Evolutionary conservation across 2,797 vertebrate species (phyloP).

Genomic region (Otolemur crassicaudatus): DNA sequence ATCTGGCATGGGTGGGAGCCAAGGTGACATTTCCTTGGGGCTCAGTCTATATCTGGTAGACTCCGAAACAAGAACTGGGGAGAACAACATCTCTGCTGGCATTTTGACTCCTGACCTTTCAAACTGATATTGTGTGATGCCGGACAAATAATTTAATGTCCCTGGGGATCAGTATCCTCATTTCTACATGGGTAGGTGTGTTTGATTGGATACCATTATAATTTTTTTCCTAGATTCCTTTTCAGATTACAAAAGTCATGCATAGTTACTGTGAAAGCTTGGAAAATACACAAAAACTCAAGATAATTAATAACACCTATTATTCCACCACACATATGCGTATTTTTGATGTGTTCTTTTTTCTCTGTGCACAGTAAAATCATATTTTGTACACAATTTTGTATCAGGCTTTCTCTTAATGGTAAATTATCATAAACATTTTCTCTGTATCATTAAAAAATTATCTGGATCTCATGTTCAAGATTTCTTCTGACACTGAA

Average conservation of each 20-base stretch:
- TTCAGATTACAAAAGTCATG: conserved; percentile 28
- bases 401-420: not conserved
- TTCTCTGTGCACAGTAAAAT: conserved; percentile 25
- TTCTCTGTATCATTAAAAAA: conserved; percentile 51
- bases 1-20: not conserved
- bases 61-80: not conserved
- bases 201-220: not conserved
- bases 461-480: conserved; percentile 55
- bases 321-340: not conserved
- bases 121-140: not conserved
- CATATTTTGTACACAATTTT: not conserved
- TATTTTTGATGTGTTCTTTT: conserved; percentile 22
- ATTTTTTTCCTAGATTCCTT: conserved; percentile 33
- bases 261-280: not conserved
- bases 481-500: conserved; percentile 24
- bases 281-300: conserved; percentile 2
- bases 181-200: not conserved
- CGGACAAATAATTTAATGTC: not conserved
- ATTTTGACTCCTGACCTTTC: not conserved
- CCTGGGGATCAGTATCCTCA: not conserved
- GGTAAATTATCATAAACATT: conserved; percentile 46
- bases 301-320: conserved; percentile 53
- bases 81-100: not conserved
- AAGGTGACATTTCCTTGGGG: not conserved
- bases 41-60: not conserved